Base-by-base conservation (phyloP, 2,797 vertebrate species). In the Dryobates pubescens region DNA sequence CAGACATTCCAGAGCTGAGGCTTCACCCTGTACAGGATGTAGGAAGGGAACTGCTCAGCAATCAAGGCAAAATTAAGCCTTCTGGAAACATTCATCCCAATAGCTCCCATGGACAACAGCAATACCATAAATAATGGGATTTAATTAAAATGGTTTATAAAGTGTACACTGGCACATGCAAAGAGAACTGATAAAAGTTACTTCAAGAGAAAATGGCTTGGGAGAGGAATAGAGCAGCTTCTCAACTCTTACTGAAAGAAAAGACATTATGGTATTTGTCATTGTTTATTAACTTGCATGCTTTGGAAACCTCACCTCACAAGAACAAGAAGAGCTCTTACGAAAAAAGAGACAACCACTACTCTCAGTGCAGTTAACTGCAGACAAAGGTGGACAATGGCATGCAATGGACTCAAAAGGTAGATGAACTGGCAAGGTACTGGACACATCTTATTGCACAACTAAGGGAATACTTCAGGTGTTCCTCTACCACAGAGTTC, bases 111-210 rank as follows among this genome's bases (percentile, higher is more conserved):
- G 1, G 13, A 56, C 57, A 94, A 43, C 61, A 47, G 83, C 96
- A 96, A 96, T 72, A 72, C 12, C 71, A 81, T 36, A 63, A 69
- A 90, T 61, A 80, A 82, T 7, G 17, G 3, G 59, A 91, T 92
- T 91, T 74, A 93, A 93, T 94, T 83, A 85, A 88, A 96, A 63
- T 45, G 45, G 47, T 88, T 91, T 72, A 88, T 47, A 47, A 89
- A 62, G 32, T 8, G 16, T 26, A 92, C 14, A 74, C 7, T 90
- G 78, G 54, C 73, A 88, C 34, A 43, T 59, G 62, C 30, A 67
- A 70, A 65, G 30, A 85, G 27, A 89, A 90, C 7, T 69, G 79
- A 78, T 18, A 49, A 11, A 78, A 85, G 54, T 51, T 23, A 70
- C 13, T 41, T 29, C 27, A 77, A 64, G 18, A 86, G 6, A 79